phyloP scores from a whole-genome alignment of 1,140 invertebrate species.

The Bombus sibiricus region DNA sequence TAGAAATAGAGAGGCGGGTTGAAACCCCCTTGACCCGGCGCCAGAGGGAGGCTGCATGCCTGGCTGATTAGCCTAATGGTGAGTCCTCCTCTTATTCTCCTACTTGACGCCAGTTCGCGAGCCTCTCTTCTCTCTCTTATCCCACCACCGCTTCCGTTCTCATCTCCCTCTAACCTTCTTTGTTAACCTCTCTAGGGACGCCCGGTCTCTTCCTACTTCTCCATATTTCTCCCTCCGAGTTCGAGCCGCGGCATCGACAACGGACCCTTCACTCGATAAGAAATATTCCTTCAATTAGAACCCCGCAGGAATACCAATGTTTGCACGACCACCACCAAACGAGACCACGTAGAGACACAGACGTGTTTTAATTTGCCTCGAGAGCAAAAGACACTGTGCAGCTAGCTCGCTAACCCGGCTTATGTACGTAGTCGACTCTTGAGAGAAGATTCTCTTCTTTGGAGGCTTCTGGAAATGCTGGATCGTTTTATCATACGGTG shows the following conservation, averaged over 20 bases:
- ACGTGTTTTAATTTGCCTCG: constrained; percentile 31
- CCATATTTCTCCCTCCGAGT: constrained; percentile 45
- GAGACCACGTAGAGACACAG: not conserved
- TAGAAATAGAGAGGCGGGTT: constrained; percentile 71
- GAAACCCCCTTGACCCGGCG: constrained; percentile 76
- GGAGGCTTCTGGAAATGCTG: not conserved
- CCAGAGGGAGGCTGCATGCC: constrained; percentile 73
- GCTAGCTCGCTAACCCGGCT: not conserved
- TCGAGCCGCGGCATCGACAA: constrained; percentile 55
- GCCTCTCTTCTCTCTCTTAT: constrained; percentile 51
- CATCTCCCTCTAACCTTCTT: not conserved
- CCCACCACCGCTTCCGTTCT: constrained; percentile 17
- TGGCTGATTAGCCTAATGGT: constrained; percentile 82
- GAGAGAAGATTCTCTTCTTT: not conserved
- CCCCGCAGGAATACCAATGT: constrained; percentile 71
- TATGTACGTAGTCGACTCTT: not conserved
- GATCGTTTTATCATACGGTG: not conserved
- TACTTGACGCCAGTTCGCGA: constrained; percentile 77
- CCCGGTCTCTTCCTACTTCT: not conserved
- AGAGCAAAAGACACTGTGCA: constrained; percentile 28
- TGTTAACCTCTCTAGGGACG: constrained; percentile 44
- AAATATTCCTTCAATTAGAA: constrained; percentile 78
- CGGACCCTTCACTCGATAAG: constrained; percentile 74
- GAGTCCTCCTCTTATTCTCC: constrained; percentile 76
- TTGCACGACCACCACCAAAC: constrained; percentile 59